phyloP scores from a whole-genome alignment of 1,140 invertebrate genomes.

The Callitettix versicolor region DNA sequence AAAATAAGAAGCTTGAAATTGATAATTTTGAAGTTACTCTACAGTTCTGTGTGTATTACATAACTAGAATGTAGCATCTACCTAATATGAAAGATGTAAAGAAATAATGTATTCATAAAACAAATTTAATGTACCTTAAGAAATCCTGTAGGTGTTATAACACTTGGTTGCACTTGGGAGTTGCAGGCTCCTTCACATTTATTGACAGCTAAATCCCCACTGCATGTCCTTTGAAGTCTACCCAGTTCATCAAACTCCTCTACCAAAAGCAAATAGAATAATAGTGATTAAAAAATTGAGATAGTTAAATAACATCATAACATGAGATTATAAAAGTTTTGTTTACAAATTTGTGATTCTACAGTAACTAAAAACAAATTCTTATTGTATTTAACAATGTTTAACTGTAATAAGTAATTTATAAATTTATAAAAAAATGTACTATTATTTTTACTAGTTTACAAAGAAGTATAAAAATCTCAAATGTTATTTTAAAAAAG shows the following conservation, averaged over 20 bases:
- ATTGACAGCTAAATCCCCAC: slow-evolving; percentile 72
- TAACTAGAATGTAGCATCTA: too few relatives aligned
- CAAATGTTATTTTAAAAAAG: too few relatives aligned
- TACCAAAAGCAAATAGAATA: slow-evolving; percentile 35
- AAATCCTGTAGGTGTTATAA: slow-evolving; percentile 77
- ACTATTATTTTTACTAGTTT: too few relatives aligned
- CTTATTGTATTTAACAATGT: background rate
- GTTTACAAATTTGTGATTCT: background rate
- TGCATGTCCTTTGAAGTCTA: slow-evolving; percentile 67
- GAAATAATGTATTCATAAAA: too few relatives aligned
- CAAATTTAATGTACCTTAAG: slow-evolving; percentile 51
- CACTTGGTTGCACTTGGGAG: slow-evolving; percentile 82
- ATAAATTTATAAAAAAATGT: too few relatives aligned
- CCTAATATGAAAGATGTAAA: too few relatives aligned
- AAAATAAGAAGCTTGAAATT: too few relatives aligned
- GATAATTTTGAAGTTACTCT: too few relatives aligned
- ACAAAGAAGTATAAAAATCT: too few relatives aligned
- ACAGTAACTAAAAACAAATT: background rate
- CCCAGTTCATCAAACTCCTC: slow-evolving; percentile 81
- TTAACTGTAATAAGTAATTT: background rate
- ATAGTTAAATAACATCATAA: slow-evolving; percentile 5
- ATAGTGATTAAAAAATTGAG: background rate
- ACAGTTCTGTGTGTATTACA: too few relatives aligned
- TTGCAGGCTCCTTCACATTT: slow-evolving; percentile 84
- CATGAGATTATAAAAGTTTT: background rate